Percentiles rank a stretch among this genome's conserved stretches.
phyloP scores from a whole-genome alignment of 2,797 vertebrate genomes.

The Enteromius argenteus region DNA sequence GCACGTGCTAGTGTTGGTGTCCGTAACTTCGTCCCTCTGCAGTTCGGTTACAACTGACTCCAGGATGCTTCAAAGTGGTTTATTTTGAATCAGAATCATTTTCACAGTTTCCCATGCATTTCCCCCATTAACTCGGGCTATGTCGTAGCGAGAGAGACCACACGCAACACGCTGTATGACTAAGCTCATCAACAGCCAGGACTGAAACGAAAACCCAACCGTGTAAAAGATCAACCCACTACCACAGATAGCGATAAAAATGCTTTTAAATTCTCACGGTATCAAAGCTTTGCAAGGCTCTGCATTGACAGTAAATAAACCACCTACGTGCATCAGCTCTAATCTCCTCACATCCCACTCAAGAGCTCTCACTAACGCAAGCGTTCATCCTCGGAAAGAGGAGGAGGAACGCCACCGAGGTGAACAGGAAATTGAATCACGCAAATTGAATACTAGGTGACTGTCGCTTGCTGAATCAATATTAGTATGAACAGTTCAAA shows the following conservation, averaged over 20 bases:
- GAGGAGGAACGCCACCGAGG: constrained; percentile 10
- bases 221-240: constrained; percentile 51
- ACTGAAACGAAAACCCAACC: constrained; percentile 17
- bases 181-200: constrained; percentile 25
- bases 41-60: neutral
- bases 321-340: constrained; percentile 45
- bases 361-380: constrained; percentile 33
- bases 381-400: constrained; percentile 19
- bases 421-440: constrained; percentile 5
- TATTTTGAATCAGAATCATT: constrained; percentile 20
- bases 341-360: constrained; percentile 43
- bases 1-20: neutral
- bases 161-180: neutral
- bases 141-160: constrained; percentile 8
- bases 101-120: neutral
- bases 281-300: constrained; percentile 46
- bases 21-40: neutral
- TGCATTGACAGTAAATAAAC: constrained; percentile 61
- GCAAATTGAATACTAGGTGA: constrained; percentile 12
- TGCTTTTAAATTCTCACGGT: constrained; percentile 47
- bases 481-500: neutral
- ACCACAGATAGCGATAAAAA: constrained; percentile 45
- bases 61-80: neutral
- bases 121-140: neutral
- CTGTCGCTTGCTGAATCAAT: constrained; percentile 18